phyloP scores from a whole-genome alignment of 2,888 invertebrate species.

The Spodoptera picta region DNA sequence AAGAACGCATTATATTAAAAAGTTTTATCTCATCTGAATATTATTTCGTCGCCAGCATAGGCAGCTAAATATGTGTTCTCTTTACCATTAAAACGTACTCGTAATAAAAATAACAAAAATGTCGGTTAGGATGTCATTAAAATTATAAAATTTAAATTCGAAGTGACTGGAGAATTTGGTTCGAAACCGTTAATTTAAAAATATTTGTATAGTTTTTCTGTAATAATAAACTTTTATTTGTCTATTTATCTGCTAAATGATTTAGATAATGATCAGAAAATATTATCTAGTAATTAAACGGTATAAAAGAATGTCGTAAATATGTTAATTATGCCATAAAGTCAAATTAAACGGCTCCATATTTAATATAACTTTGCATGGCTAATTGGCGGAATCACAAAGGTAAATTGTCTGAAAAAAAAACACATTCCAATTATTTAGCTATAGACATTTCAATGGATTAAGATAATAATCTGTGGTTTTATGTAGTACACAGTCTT shows the following conservation, averaged over 20 bases:
- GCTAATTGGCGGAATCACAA: too few species aligned
- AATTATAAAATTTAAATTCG: constrained; percentile 1
- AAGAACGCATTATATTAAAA: constrained; percentile 73
- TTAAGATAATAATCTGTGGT: constrained; percentile 31
- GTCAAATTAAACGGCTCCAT: too few species aligned
- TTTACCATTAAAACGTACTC: neutral
- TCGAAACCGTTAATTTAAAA: constrained; percentile 38
- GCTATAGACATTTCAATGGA: constrained; percentile 37
- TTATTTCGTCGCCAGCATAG: constrained; percentile 8
- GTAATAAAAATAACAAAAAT: constrained; percentile 7
- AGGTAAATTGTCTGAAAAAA: constrained; percentile 27
- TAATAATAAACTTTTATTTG: too few species aligned
- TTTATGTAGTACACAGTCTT: constrained; percentile 2
- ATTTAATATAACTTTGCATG: too few species aligned
- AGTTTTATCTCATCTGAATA: constrained; percentile 45
- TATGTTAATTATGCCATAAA: too few species aligned
- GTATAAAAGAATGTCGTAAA: too few species aligned
- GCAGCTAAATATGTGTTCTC: neutral
- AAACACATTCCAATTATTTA: constrained; percentile 49
- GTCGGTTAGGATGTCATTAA: constrained; percentile 7
- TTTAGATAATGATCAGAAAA: too few species aligned
- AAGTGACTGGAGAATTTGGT: constrained; percentile 12
- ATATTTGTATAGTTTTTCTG: constrained; percentile 13
- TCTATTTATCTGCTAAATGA: too few species aligned
- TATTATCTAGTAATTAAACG: too few species aligned